Evolutionary conservation across 2,113 vertebrate genomes (phyloP).

Genomic region (Pterocles burchelli): DNA sequence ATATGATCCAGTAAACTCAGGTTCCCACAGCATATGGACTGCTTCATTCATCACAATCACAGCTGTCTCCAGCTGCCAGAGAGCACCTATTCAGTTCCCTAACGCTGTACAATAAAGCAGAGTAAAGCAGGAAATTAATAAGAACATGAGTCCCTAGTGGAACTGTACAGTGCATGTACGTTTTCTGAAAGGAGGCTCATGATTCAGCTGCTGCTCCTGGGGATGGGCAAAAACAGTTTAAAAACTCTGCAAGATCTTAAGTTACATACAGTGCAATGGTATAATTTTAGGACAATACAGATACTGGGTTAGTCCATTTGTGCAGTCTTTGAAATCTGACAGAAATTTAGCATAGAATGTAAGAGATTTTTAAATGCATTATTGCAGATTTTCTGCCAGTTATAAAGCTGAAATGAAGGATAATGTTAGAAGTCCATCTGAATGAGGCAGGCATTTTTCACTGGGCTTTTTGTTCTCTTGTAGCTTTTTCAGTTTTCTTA

Average conservation of each 20-base stretch:
- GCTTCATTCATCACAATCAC: not conserved
- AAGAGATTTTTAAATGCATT: not conserved
- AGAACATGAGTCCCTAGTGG: not conserved
- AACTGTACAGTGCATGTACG: accelerated
- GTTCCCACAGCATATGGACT: not conserved
- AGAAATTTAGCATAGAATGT: not conserved
- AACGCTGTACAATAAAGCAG: not conserved
- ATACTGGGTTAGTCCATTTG: not conserved
- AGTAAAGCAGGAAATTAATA: not conserved
- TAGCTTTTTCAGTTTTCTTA: not conserved
- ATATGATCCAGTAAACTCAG: not conserved
- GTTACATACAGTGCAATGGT: not conserved
- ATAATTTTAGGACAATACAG: not conserved
- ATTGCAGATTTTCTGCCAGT: not conserved
- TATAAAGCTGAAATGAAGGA: not conserved
- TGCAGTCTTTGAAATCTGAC: not conserved
- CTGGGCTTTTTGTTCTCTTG: not conserved
- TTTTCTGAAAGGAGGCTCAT: not conserved
- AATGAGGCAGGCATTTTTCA: not conserved
- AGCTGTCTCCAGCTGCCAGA: not conserved
- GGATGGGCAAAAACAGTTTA: not conserved
- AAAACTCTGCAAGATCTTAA: not conserved
- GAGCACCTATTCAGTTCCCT: not conserved
- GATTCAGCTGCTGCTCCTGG: not conserved
- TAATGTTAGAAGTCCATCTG: not conserved